Percentiles rank a stretch among this genome's conserved stretches.
Conservation (phyloP, 1,140 invertebrate species). For the Hyphantria cunea region DNA sequence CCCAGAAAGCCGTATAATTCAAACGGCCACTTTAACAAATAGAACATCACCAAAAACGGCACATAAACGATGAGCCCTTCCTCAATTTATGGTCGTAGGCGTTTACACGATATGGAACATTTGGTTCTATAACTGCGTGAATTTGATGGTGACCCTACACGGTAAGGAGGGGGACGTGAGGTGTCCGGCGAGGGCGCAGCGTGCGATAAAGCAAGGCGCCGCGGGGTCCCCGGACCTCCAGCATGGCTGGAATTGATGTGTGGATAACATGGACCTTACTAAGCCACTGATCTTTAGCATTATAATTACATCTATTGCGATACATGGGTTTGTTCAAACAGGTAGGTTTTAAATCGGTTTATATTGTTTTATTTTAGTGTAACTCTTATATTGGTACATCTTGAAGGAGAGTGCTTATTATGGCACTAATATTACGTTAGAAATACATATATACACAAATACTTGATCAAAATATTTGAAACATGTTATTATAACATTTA, state of each 20-base stretch:
- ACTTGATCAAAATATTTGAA: too few relatives aligned
- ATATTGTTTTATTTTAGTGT: too few relatives aligned
- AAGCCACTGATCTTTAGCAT: conserved; percentile 11
- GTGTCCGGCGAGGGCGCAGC: conserved; percentile 67
- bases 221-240: conserved; percentile 70
- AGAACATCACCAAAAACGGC: conserved; percentile 17
- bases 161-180: conserved; percentile 54
- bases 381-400: too few relatives aligned
- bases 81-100: conserved; percentile 22
- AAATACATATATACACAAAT: too few relatives aligned
- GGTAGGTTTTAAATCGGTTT: too few relatives aligned
- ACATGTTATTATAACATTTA: too few relatives aligned
- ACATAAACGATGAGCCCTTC: conserved; percentile 13
- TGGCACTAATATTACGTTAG: too few relatives aligned
- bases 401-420: too few relatives aligned
- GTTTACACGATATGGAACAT: conserved; percentile 20
- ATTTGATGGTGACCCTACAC: conserved; percentile 49
- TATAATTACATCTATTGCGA: conserved; percentile 5
- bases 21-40: conserved; percentile 10
- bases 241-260: conserved; percentile 41
- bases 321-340: too few relatives aligned
- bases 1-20: conserved; percentile 2
- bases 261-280: conserved; percentile 33
- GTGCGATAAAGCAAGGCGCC: conserved; percentile 75
- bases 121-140: conserved; percentile 7